These are phyloP conservation scores for Trogon melanurus DNA, from an alignment of 2,113 vertebrate genomes.

Conservation along the genomic window DNA sequence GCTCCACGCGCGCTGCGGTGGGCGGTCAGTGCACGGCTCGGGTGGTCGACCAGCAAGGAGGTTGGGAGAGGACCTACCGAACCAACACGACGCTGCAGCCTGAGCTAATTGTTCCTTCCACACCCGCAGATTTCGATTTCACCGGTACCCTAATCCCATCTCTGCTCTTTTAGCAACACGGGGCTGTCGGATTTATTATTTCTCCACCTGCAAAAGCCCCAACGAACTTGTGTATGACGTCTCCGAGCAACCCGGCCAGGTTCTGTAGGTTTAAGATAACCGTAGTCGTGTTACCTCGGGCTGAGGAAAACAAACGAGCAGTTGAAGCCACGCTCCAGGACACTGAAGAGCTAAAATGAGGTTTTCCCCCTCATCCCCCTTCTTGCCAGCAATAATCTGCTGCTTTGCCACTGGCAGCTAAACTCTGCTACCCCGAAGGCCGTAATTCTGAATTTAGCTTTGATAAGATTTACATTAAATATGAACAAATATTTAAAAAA, in stretches of 20 bases:
- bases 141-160: not conserved
- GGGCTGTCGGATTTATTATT: not conserved
- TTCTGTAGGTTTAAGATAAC: not conserved
- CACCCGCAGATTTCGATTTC: not conserved
- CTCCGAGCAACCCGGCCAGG: not conserved
- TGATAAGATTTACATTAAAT: not conserved
- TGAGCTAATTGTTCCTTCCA: not conserved
- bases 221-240: accelerated
- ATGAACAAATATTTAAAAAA: not conserved
- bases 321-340: not conserved
- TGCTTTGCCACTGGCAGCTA: not conserved
- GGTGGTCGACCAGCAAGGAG: not conserved
- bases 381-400: not conserved
- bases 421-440: not conserved
- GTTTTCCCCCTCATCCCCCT: not conserved
- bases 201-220: not conserved
- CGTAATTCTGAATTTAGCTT: not conserved
- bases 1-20: accelerated
- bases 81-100: accelerated
- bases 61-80: not conserved
- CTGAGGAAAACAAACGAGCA: not conserved
- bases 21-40: not conserved
- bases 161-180: not conserved
- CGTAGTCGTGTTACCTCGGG: not conserved
- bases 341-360: not conserved